Percentiles rank a stretch among this genome's conserved stretches.
Evolutionary conservation across 2,797 vertebrate species (phyloP).

Genomic region (Rachycentron canadum): DNA sequence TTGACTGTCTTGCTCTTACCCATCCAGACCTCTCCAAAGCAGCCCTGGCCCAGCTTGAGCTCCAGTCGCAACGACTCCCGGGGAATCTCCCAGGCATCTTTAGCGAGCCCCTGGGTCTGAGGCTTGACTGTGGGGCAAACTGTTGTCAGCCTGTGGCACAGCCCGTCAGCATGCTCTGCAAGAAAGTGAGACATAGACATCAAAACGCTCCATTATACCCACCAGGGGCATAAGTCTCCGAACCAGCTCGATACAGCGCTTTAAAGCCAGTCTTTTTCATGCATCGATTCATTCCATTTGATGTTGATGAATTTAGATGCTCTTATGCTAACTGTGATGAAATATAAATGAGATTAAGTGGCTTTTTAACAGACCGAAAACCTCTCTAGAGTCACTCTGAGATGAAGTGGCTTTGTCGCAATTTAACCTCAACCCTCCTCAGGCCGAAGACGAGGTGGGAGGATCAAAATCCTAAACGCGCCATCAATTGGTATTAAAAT

Average conservation of each 20-base stretch:
- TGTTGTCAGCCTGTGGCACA: slow-evolving; percentile 94
- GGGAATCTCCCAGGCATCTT: slow-evolving; percentile 98
- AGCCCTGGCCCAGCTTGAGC: slow-evolving; percentile 96
- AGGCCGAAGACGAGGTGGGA: slow-evolving; percentile 11
- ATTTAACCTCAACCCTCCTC: slow-evolving; percentile 55
- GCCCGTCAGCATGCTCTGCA: slow-evolving; percentile 93
- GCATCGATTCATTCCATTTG: slow-evolving; percentile 48
- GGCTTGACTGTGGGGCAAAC: slow-evolving; percentile 97
- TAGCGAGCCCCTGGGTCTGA: slow-evolving; percentile 96
- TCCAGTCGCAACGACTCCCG: slow-evolving; percentile 94
- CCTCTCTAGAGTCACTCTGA: slow-evolving; percentile 39
- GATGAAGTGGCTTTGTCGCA: slow-evolving; percentile 49
- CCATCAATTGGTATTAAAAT: slow-evolving; percentile 66
- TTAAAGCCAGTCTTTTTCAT: slow-evolving; percentile 45
- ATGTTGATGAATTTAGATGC: slow-evolving; percentile 54
- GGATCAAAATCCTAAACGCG: slow-evolving; percentile 38
- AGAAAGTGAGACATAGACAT: slow-evolving; percentile 14
- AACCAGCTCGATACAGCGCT: slow-evolving; percentile 21
- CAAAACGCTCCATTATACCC: slow-evolving; percentile 29
- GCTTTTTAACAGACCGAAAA: slow-evolving; percentile 43
- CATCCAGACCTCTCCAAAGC: slow-evolving; percentile 98
- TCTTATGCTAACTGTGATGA: slow-evolving; percentile 51
- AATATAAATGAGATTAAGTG: slow-evolving; percentile 69
- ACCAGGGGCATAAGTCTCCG: slow-evolving; percentile 23
- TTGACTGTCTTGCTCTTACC: slow-evolving; percentile 85